Evolutionary conservation across 1,140 invertebrate genomes (phyloP).

Genomic region (Goniozus legneri): DNA sequence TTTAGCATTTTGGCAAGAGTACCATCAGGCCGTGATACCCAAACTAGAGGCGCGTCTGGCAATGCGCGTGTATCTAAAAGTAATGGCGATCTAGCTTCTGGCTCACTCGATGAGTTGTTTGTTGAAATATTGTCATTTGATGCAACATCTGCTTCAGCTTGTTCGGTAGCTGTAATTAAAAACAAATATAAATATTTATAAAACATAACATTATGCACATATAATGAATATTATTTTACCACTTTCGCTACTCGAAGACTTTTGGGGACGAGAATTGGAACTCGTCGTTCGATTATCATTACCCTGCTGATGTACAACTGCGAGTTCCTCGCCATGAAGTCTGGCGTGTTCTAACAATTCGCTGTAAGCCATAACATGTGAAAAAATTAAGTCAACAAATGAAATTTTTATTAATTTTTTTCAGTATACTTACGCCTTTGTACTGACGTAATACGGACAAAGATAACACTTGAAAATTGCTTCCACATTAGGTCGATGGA

Average conservation of each 20-base stretch:
- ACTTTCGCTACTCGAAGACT: constrained; percentile 11
- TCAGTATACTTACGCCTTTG: constrained; percentile 52
- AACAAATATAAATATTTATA: not conserved
- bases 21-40: constrained; percentile 66
- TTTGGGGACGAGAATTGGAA: constrained; percentile 19
- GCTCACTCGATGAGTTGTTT: constrained; percentile 4
- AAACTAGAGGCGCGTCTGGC: constrained; percentile 64
- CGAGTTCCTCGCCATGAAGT: constrained; percentile 46
- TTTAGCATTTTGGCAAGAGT: constrained; percentile 81
- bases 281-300: constrained; percentile 23
- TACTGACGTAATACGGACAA: constrained; percentile 74
- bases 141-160: not conserved
- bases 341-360: constrained; percentile 45
- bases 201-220: not conserved
- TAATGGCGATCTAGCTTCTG: constrained; percentile 34
- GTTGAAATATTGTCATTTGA: not conserved
- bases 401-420: not conserved
- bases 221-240: constrained; percentile 21
- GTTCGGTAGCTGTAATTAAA: not conserved
- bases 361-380: constrained; percentile 19
- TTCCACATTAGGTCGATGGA: constrained; percentile 68
- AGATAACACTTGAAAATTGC: constrained; percentile 76
- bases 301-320: constrained; percentile 41
- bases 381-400: too few species aligned
- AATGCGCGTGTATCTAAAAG: constrained; percentile 48